Percentiles rank a stretch among this genome's conserved stretches.
Conservation (phyloP, 2,797 vertebrate species). For the Neomorphus geoffroyi region DNA sequence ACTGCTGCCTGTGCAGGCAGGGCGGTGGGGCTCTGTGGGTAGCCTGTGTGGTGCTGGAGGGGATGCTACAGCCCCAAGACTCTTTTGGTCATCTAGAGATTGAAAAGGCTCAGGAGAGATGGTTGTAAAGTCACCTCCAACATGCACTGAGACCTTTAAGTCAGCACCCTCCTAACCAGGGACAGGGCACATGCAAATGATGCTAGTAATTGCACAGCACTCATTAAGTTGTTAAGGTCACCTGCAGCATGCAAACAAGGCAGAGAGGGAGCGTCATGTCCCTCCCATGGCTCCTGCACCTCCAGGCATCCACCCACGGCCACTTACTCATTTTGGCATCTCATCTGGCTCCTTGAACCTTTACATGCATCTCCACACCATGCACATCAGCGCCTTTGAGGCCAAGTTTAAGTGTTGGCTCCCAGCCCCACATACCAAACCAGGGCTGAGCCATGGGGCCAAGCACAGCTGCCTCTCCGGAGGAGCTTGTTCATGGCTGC, state of each 20-base stretch:
- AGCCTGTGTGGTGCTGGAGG: fast-evolving
- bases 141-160: not conserved
- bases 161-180: fast-evolving
- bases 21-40: not conserved
- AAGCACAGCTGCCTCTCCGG: not conserved
- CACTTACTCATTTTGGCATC: not conserved
- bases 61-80: not conserved
- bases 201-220: not conserved
- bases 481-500: not conserved
- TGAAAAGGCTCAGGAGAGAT: not conserved
- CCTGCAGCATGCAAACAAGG: not conserved
- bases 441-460: not conserved
- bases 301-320: not conserved
- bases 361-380: fast-evolving
- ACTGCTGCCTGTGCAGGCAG: not conserved
- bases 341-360: not conserved
- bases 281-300: not conserved
- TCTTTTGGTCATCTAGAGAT: not conserved
- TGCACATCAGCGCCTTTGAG: not conserved
- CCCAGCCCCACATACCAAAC: not conserved
- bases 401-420: not conserved
- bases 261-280: not conserved
- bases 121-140: not conserved
- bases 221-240: not conserved
- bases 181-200: not conserved